phyloP scores from a whole-genome alignment of 2,113 vertebrate species.

The Bos taurus region ARS-UCD2.0 NC_037341.1:73877501-73878000 shows the following conservation, averaged over 20 bases:
- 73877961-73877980: background rate
- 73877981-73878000: background rate
- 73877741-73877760: background rate
- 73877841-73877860: background rate
- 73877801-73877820: background rate
- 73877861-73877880: background rate
- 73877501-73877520: background rate
- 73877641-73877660: background rate
- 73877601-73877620: background rate
- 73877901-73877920: background rate
- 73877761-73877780: background rate
- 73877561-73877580: background rate
- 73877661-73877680: background rate
- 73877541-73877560: background rate
- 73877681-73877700: background rate
- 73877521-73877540: background rate
- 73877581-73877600: background rate
- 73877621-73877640: background rate
- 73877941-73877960: background rate
- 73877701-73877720: background rate
- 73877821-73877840: background rate
- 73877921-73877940: background rate
- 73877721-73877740: background rate
- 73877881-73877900: background rate
- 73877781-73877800: background rate